phyloP scores from a whole-genome alignment of 2,888 invertebrate genomes.

The Clitarchus hookeri region DNA sequence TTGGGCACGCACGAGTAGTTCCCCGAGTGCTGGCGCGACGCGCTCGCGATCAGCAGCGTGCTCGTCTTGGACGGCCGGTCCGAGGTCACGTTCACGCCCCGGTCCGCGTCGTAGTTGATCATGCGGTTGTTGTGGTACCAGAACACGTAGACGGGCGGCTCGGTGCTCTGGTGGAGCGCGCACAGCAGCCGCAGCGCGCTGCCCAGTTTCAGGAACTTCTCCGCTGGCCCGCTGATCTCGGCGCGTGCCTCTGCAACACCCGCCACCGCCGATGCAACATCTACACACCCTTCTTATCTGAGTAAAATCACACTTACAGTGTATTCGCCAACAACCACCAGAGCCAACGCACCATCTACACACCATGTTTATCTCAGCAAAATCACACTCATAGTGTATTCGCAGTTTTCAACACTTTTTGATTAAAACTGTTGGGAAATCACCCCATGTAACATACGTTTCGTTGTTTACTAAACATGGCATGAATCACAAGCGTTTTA shows the following conservation, averaged over 20 bases:
- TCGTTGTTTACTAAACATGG: too few relatives aligned
- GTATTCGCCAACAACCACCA: constrained; percentile 62
- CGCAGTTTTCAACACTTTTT: too few relatives aligned
- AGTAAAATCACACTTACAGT: too few relatives aligned
- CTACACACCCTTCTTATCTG: too few relatives aligned
- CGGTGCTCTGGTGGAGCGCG: constrained; percentile 80
- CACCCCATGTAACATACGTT: too few relatives aligned
- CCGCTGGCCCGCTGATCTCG: constrained; percentile 82
- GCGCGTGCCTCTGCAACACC: constrained; percentile 82
- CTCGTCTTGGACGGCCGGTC: constrained; percentile 49
- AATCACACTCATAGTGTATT: too few relatives aligned
- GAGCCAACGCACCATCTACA: constrained; percentile 54
- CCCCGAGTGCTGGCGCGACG: constrained; percentile 71
- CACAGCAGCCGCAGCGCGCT: constrained; percentile 82
- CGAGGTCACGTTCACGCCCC: constrained; percentile 59
- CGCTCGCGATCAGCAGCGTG: constrained; percentile 59
- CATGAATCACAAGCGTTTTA: too few relatives aligned
- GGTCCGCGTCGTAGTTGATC: constrained; percentile 77
- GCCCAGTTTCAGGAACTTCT: constrained; percentile 86
- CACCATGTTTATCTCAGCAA: too few relatives aligned
- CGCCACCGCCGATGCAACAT: constrained; percentile 62
- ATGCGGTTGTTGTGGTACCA: constrained; percentile 85
- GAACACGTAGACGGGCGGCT: constrained; percentile 81
- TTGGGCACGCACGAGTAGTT: constrained; percentile 90
- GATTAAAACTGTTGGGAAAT: too few relatives aligned